Percentiles rank a stretch among this genome's conserved stretches.
phyloP scores from a whole-genome alignment of 2,888 invertebrate species.

The Proisotoma minuta region DNA sequence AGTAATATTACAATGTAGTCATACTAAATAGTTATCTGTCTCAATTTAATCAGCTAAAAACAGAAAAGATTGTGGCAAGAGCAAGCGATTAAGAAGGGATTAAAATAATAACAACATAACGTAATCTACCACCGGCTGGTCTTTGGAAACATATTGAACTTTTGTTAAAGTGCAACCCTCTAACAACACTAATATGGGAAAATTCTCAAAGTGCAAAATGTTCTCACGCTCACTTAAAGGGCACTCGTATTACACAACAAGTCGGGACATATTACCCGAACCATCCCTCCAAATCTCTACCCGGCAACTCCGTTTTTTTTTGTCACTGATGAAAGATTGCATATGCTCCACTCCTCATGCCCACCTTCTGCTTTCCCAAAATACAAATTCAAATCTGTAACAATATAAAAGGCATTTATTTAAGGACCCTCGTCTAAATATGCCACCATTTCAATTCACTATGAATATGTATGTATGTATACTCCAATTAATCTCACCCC shows the following conservation, averaged over 20 bases:
- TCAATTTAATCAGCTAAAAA: too few relatives aligned
- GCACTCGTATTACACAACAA: not conserved
- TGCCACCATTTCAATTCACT: too few relatives aligned
- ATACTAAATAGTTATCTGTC: too few relatives aligned
- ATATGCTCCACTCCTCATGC: conserved; percentile 11
- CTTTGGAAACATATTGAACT: not conserved
- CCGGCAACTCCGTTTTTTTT: not conserved
- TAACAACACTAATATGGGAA: conserved; percentile 4
- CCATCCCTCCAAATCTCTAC: not conserved
- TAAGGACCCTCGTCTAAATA: too few relatives aligned
- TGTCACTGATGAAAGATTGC: conserved; percentile 13
- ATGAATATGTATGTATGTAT: too few relatives aligned
- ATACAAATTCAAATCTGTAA: conserved; percentile 9
- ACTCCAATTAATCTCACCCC: not conserved
- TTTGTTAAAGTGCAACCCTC: too few relatives aligned
- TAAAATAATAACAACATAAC: conserved; percentile 1
- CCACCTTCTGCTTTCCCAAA: conserved; percentile 14
- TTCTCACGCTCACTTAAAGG: not conserved
- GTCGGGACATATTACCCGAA: not conserved
- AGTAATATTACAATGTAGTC: too few relatives aligned
- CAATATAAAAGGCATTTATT: not conserved
- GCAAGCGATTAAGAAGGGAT: too few relatives aligned
- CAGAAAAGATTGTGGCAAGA: too few relatives aligned
- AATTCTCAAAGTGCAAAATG: conserved; percentile 4
- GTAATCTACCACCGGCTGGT: not conserved